Base-by-base conservation (phyloP, 2,797 vertebrate species). In the Clarias fuscus region DNA sequence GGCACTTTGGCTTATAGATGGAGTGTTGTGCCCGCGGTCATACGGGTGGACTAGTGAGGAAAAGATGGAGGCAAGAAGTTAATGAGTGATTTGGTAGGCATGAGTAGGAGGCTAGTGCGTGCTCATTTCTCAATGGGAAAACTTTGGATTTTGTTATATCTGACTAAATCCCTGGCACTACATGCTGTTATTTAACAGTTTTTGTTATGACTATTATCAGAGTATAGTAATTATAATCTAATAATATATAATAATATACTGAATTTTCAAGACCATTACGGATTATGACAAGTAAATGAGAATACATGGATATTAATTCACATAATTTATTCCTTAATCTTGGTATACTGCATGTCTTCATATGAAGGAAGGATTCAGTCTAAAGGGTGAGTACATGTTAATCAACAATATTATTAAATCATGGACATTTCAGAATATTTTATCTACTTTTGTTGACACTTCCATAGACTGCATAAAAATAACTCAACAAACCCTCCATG, bases 1-100 rank as follows among this genome's bases (percentile, higher is more conserved):
- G 64, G 58, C 64, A 68, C 43, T 65, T 82, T 64, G 18, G 61
- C n/a, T 84, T 30, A 76, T 24, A 48, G 71, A 40, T 61, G 58
- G 24, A 43, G 27, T 33, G 33, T 58, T 27, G 48, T 59, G 59
- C 37, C 67, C 30, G 56, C 58, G 0, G 58, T 75, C 78, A 18
- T 73, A 27, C 6, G 1, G 59, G 79, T 67, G 7, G 30, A 75
- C 27, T 67, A 40, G 20, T 75, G 20, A 71, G 77, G 17, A n/a
- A 65, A 56, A 14, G n/a, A 56, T 11, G 33, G 64, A 43, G 76
- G 59, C 43, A 56, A 73, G 14, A 56, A 18, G 70, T 27, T 73
- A 75, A 65, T 76, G 43, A 75, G 20, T 65, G 68, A 27, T 33
- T 75, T 75, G 43, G 20, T 65, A 67, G 11, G 53, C n/a, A 67